Evolutionary conservation across 2,888 invertebrate species (phyloP).

Genomic region (Torymus texanus): DNA sequence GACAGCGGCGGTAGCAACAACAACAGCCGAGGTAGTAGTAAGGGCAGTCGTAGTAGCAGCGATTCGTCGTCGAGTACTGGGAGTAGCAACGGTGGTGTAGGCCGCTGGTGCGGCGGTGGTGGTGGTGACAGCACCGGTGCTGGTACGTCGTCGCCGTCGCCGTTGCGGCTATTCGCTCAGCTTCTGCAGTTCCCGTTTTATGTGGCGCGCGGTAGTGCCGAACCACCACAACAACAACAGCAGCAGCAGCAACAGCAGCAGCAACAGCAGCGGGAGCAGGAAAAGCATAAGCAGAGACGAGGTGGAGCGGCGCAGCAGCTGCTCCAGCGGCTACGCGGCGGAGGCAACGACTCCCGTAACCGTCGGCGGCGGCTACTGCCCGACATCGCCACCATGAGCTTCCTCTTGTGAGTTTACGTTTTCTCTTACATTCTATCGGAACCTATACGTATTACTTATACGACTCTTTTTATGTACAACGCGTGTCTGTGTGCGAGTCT

Average conservation of each 20-base stretch:
- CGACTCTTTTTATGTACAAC: neutral
- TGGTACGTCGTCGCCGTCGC: slow-evolving; percentile 13
- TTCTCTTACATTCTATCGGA: neutral
- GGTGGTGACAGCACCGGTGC: neutral
- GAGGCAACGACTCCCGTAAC: slow-evolving; percentile 22
- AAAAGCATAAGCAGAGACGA: too few species aligned
- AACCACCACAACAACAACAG: neutral
- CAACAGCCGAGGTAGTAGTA: too few species aligned
- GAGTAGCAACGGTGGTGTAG: too few species aligned
- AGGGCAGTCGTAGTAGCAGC: too few species aligned
- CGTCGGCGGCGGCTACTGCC: slow-evolving; percentile 26
- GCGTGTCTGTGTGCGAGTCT: too few species aligned
- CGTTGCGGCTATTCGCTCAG: slow-evolving; percentile 38
- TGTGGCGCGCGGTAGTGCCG: slow-evolving; percentile 31
- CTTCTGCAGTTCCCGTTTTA: slow-evolving; percentile 42
- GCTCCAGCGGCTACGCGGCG: slow-evolving; percentile 10
- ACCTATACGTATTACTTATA: neutral
- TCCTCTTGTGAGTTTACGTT: slow-evolving; percentile 71
- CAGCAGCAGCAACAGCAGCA: neutral
- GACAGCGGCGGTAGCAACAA: neutral
- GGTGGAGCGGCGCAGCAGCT: neutral
- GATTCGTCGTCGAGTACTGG: too few species aligned
- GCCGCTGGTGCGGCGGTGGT: neutral
- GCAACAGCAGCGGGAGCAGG: neutral
- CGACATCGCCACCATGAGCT: slow-evolving; percentile 69